Base-by-base conservation (phyloP, 2,797 vertebrate species). In the Poeciliopsis turneri region DNA sequence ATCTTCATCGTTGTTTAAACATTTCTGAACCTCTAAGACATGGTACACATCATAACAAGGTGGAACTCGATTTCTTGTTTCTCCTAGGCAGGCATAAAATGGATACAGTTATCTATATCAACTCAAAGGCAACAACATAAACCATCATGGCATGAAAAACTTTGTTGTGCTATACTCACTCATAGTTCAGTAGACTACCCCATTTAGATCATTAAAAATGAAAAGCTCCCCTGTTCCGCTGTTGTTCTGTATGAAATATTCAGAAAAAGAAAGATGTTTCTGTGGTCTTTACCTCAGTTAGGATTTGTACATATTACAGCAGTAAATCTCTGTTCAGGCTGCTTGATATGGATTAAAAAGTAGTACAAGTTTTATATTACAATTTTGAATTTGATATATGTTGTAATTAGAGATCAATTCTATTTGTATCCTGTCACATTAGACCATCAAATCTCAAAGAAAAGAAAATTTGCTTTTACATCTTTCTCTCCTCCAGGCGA, bases 181-280 rank as follows among this genome's bases (percentile, higher is more conserved):
- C 55, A 79, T 57, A 76, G 77, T 84, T 84, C 75, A 80, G 43
- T 74, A 70, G 79, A 79, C 83, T 90, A 82, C 33, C 23, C 74
- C 78, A 77, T 81, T 78, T 4, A 68, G 76, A 76, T 83, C 84
- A 90, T 89, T 88, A 90, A 93, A 91, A 87, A 92, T 88, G 77
- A 71, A 91, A 57, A 61, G 25, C 74, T 81, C 68, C 49, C 85
- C 87, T 88, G 84, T 87, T 90, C 64, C 76, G 77, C 68, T 8
- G 15, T 76, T 84, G 70, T 80, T 84, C 76, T 70, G 23, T 79
- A 91, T 90, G 72, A 91, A 89, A 88, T 89, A 90, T 90, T 90
- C 83, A 91, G 80, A 80, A 72, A 72, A 72, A 88, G 77, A 80
- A 16, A 72, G 55, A 78, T 84, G 84, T 74, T 87, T 82, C 53